Evolutionary conservation across 2,113 vertebrate genomes (phyloP), one percentile per base, ranked within the genome.

Genomic region (Edolisoma coerulescens): DNA sequence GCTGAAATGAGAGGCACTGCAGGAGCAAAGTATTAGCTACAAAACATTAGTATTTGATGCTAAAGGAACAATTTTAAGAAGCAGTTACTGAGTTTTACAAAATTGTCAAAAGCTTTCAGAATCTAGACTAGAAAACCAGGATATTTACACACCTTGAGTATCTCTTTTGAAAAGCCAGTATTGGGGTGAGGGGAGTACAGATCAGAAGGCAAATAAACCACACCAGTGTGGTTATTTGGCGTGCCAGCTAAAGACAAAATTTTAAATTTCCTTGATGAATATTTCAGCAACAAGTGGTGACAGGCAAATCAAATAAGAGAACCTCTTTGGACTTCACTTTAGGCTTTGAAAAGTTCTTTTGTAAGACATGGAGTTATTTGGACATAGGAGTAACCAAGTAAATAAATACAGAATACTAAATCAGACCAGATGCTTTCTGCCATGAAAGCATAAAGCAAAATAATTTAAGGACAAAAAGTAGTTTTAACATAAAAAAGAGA

Each of bases 171-270:
- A 57, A 67, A 56, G 11, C 2, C 16, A 57, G 3, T 41, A 28
- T 16, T 33, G 6, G 10, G 6, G 8, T 19, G 5, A 13, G 5
- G 5, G 27, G 2, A 7, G 3, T 35, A 59, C 22, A 44, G 11
- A 64, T 11, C 32, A 89, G 35, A 86, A 56, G 7, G 5, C 13
- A 71, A 49, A 49, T 49, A 57, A 81, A n/a, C 26, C 39, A 54
- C 20, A 39, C 2, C 3, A 45, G 7, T 33, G 75, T 33, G 59
- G 3, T 41, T 57, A 65, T 64, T 23, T 86, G 35, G 57, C 35
- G 33, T 18, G 13, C 33, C 37, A 93, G 11, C 17, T 78, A 80
- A 86, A 76, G 22, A 20, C 2, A 93, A 64, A 77, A 42, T 41
- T 59, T 42, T 42, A 19, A 68, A 56, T 74, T 56, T 63, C 17